These are phyloP conservation scores for Phoeniculus purpureus DNA, from an alignment of 2,797 vertebrate genomes.

Conservation along the genomic window DNA sequence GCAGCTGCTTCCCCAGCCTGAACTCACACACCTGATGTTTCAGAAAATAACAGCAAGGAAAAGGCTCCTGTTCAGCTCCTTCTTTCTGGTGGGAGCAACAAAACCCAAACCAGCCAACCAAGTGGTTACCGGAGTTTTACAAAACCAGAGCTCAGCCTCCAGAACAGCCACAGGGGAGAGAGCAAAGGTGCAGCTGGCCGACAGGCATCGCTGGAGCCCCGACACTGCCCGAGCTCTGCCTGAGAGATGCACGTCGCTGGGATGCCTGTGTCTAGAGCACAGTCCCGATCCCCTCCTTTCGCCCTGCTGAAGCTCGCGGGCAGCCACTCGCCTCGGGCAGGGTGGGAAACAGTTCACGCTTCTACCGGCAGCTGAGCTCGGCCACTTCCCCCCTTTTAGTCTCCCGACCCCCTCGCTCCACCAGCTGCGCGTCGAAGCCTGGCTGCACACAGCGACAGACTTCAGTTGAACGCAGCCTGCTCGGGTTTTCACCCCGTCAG, in stretches of 20 bases:
- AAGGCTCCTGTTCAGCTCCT: neutral
- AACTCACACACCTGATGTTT: neutral
- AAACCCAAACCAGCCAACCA: no score
- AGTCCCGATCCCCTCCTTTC: no score
- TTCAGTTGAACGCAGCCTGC: neutral
- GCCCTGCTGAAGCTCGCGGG: no score
- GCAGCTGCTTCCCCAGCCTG: neutral
- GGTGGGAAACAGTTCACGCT: neutral
- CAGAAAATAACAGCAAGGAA: no score
- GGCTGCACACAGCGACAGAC: neutral
- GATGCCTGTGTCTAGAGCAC: no score
- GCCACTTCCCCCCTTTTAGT: neutral
- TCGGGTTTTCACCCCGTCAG: neutral
- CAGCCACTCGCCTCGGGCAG: no score
- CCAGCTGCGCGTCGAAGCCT: neutral
- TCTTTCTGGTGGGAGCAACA: neutral
- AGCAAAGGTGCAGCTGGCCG: neutral
- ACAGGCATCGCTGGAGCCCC: neutral
- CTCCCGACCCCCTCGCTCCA: neutral
- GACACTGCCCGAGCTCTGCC: neutral
- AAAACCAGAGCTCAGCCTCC: neutral
- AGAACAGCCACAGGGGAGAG: neutral
- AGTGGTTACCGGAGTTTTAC: neutral
- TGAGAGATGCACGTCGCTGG: no score
- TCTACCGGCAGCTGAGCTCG: neutral